Evolutionary conservation across 2,113 vertebrate genomes (phyloP), one percentile per base, ranked within the genome.

Genomic region (Psophia crepitans): DNA sequence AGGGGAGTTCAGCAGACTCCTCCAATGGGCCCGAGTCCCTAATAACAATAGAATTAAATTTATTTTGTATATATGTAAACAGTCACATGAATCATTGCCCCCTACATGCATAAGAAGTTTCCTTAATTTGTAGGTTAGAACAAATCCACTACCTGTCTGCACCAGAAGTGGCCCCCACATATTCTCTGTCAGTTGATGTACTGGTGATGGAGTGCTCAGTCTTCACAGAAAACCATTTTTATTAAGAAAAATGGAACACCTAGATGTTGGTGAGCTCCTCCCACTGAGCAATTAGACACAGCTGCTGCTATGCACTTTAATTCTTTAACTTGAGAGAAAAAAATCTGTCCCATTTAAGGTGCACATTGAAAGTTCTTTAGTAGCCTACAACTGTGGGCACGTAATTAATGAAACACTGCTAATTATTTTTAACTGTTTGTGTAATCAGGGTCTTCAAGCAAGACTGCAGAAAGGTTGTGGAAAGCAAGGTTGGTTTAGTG

Each of bases 41-140:
- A 32, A 39, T 37, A 26, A 74, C 64, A 84, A 66, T 9, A 95
- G 58, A 94, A 56, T 74, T 86, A 41, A 53, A 71, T 89, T 80
- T 93, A 92, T 95, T 96, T 95, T 93, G 64, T 95, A 74, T 86
- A 71, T 65, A 73, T 35, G 56, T 77, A 86, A 70, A 69, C 70
- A 70, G 33, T 70, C 27, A 39, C 22, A 26, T 66, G 46, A 73
- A 60, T 71, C 24, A 24, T 48, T 83, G 46, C 30, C 64, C 79
- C 75, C 56, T 46, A 41, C 26, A 7, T 8, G 5, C 13, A 0
- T 66, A 83, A 80, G 30, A 84, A 73, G 28, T 14, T 87, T 66
- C 17, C 44, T 93, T 88, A 49, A 70, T 37, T 70, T 73, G 54
- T 91, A 90, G 58, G 18, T 30, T 87, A 92, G 44, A 71, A 75